Conservation (phyloP, 1,140 invertebrate genomes). For the Sesamia nonagrioides region DNA sequence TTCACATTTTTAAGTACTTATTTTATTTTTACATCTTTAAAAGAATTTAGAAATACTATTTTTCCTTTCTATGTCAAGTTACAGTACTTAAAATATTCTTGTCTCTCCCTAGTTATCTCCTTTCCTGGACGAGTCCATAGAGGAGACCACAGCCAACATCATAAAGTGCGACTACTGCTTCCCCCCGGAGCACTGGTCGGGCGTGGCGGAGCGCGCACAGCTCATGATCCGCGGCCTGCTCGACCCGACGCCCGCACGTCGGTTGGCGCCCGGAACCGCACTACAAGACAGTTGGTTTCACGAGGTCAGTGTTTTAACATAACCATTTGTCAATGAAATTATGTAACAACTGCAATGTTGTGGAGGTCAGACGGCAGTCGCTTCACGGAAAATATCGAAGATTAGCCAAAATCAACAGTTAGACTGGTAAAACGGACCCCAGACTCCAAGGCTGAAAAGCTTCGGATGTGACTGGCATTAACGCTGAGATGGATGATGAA, state of each 20-base stretch:
- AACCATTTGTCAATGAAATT: no score
- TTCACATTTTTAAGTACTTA: no score
- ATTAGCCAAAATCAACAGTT: no score
- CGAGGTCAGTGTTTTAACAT: conserved; percentile 73
- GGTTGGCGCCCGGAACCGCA: conserved; percentile 87
- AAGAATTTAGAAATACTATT: no score
- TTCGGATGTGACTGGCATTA: no score
- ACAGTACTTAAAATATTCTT: neutral
- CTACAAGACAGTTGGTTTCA: conserved; percentile 89
- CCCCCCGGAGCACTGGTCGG: conserved; percentile 93
- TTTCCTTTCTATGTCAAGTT: neutral
- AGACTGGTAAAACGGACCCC: no score
- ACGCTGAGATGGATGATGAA: neutral
- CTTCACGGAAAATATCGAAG: no score
- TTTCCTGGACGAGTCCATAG: conserved; percentile 94
- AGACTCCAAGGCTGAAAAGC: no score
- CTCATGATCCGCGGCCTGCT: conserved; percentile 90
- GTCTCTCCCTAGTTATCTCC: conserved; percentile 90
- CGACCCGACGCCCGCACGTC: conserved; percentile 88
- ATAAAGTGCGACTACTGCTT: conserved; percentile 94
- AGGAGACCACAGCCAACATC: conserved; percentile 95
- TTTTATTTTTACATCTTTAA: no score
- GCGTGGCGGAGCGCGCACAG: conserved; percentile 91
- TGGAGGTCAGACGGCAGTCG: no score
- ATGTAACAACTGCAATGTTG: no score